Conservation (phyloP, 2,113 vertebrate genomes). For the Cheilinus undulatus region DNA sequence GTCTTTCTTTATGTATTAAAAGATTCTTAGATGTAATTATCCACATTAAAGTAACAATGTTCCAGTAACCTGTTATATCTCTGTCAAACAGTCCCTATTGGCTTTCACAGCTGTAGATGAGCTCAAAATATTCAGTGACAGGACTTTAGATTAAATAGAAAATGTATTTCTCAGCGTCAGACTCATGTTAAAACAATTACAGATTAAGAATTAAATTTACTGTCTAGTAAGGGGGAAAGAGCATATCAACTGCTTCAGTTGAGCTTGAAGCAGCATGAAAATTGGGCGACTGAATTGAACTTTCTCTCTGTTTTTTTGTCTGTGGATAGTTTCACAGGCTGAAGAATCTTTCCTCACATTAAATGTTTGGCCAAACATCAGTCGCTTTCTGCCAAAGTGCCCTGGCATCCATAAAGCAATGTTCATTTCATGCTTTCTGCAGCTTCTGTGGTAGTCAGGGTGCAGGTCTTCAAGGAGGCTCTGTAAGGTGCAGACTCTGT, state of each 20-base stretch:
- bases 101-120: background rate
- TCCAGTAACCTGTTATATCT: constrained; percentile 24
- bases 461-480: no score
- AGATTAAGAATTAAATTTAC: background rate
- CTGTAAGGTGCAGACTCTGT: background rate
- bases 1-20: constrained; percentile 30
- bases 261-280: background rate
- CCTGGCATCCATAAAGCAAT: background rate
- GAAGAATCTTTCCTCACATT: background rate
- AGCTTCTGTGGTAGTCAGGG: no score
- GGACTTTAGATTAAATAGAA: background rate
- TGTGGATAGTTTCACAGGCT: background rate
- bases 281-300: background rate
- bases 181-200: background rate
- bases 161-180: background rate
- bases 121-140: background rate
- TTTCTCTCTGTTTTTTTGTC: background rate
- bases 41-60: background rate
- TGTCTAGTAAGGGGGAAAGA: background rate
- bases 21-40: constrained; percentile 4
- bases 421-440: background rate
- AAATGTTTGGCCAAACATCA: background rate
- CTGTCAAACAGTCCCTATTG: constrained; percentile 24
- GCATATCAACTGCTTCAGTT: background rate
- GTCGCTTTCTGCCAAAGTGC: background rate